Base-by-base conservation (phyloP, 2,113 vertebrate genomes). In the Cynocephalus volans region DNA sequence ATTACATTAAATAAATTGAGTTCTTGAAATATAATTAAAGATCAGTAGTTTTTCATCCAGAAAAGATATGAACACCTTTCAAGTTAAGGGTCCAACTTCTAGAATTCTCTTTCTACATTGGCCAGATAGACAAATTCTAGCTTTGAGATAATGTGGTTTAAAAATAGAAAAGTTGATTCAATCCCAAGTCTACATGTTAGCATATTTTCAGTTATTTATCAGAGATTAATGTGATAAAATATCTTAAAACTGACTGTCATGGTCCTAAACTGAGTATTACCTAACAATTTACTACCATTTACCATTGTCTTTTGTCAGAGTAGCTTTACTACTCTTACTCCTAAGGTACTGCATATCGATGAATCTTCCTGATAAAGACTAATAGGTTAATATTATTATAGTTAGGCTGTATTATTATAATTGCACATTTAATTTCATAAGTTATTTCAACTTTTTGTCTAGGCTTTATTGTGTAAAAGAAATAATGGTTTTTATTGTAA, bases 1-100 rank as follows among this genome's bases (percentile, higher is more conserved):
- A 93, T 93, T 95, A 82, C 79, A 19, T 81, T 96, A 92, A 97
- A 95, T 96, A 97, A 93, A 89, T 90, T 92, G 56, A 89, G 41
- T 41, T 41, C 24, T 95, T 90, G 48, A 65, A 50, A 95, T 89
- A 1, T 67, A 95, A 96, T 91, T 97, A 93, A 92, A 85, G 60
- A 81, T 82, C 70, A 36, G 41, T 65, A 62, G 62, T 75, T 73
- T 94, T 95, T 33, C 41, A 95, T 89, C 12, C 31, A 81, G 65
- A 83, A 93, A 92, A 95, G 33, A 90, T 65, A 97, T 14, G 14
- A 96, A 85, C 41, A 62, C 9, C 28, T 79, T 52, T 76, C 36
- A 77, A 41, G 24, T 67, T 72, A 26, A 75, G 18, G 56, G 11
- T 67, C 5, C 21, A 79, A 8, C n/a, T 76, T 85, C 85, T 90